phyloP scores from a whole-genome alignment of 2,113 vertebrate species.

The Pampusana beccarii region DNA sequence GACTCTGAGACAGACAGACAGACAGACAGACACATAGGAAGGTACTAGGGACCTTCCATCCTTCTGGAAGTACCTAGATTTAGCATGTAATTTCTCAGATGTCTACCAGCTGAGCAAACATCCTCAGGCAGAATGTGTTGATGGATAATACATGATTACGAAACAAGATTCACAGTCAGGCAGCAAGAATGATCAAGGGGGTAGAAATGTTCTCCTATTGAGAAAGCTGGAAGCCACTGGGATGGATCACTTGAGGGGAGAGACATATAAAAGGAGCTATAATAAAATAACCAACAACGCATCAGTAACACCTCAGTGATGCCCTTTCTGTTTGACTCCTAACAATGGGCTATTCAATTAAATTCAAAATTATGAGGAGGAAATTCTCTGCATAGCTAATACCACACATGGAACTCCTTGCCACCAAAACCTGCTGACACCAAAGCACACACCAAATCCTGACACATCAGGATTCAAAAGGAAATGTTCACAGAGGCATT shows the following conservation, averaged over 20 bases:
- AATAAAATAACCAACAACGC: not conserved
- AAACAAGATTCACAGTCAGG: not conserved
- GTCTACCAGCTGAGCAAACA: not conserved
- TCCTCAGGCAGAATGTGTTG: not conserved
- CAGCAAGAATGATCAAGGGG: not conserved
- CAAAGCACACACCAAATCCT: not conserved
- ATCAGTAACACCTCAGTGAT: not conserved
- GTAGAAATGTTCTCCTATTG: not conserved
- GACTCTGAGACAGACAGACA: not conserved
- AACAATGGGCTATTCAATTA: not conserved
- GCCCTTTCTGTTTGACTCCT: not conserved
- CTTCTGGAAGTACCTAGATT: not conserved
- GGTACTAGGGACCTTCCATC: too few species aligned
- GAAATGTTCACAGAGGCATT: not conserved
- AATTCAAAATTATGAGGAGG: not conserved
- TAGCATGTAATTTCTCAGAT: not conserved
- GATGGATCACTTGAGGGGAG: not conserved
- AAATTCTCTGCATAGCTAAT: not conserved
- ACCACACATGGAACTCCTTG: not conserved
- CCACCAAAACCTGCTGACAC: not conserved
- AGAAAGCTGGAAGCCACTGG: not conserved
- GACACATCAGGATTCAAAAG: not conserved
- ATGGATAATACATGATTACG: not conserved
- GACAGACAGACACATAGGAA: not conserved
- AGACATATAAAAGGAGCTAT: not conserved